These are phyloP conservation scores for Haliaeetus leucogaster DNA, from an alignment of 2,113 vertebrate species.

Conservation along the genomic window DNA sequence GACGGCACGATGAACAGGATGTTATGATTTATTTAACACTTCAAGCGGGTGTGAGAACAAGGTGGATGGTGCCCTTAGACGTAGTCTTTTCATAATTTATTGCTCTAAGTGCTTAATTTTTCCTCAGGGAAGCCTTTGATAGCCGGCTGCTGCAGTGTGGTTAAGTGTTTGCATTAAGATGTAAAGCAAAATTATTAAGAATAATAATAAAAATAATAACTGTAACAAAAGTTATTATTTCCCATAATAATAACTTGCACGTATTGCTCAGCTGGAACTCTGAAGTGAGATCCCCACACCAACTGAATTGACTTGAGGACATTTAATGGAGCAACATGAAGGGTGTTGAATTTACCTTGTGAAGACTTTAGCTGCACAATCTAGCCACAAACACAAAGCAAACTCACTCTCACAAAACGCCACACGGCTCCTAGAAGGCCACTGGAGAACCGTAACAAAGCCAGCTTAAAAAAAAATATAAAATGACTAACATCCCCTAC, in stretches of 20 bases:
- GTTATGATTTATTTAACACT: conserved; percentile 87
- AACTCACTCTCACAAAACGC: background rate
- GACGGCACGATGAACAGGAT: conserved; percentile 83
- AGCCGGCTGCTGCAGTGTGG: background rate
- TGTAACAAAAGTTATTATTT: conserved; percentile 9
- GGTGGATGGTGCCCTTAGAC: conserved; percentile 82
- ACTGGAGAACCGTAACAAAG: background rate
- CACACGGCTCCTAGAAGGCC: background rate
- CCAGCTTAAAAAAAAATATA: background rate
- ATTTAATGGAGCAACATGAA: background rate
- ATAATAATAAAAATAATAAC: conserved; percentile 19
- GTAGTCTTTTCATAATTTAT: conserved; percentile 81
- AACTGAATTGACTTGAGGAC: background rate
- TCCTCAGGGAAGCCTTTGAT: conserved; percentile 83
- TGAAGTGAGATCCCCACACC: background rate
- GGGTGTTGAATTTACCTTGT: background rate
- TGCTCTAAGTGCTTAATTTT: conserved; percentile 78
- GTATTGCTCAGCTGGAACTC: background rate
- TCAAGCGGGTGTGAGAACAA: conserved; percentile 81
- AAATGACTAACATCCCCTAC: background rate
- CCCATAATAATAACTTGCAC: background rate
- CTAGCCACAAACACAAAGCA: background rate
- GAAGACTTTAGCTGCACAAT: background rate
- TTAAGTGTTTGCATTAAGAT: conserved; percentile 53
- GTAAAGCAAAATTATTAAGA: conserved; percentile 33